Evolutionary conservation across 2,113 vertebrate species (phyloP).

Genomic region (Shinisaurus crocodilurus): DNA sequence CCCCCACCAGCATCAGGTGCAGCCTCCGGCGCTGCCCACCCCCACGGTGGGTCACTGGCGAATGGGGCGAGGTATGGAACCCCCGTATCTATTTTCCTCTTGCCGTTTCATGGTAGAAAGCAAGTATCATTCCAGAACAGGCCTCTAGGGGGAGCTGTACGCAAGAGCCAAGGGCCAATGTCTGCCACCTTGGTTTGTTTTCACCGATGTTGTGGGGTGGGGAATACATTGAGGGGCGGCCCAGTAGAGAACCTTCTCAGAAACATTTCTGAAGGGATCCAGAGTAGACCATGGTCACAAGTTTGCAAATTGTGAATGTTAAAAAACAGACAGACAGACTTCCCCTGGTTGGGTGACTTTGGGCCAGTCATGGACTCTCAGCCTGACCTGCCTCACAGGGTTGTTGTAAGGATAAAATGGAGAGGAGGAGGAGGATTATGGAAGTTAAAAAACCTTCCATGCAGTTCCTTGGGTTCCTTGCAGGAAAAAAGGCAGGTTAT

Average conservation of each 20-base stretch:
- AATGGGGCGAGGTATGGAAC: conserved; percentile 91
- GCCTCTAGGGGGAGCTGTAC: neutral
- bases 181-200: neutral
- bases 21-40: conserved; percentile 94
- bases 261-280: neutral
- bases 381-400: no score
- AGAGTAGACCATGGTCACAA: no score
- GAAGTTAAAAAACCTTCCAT: no score
- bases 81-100: neutral
- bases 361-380: no score
- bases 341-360: no score
- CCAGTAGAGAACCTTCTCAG: neutral
- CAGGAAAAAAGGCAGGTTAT: no score
- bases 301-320: no score
- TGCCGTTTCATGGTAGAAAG: neutral
- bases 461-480: no score
- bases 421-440: no score
- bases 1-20: conserved; percentile 93
- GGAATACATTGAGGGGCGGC: neutral
- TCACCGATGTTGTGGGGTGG: neutral
- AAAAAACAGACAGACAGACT: no score
- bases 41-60: conserved; percentile 89
- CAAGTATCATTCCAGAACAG: neutral
- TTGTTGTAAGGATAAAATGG: no score
- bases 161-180: neutral